Base-by-base conservation (phyloP, 2,797 vertebrate species). In the Enteromius anoplus region DNA sequence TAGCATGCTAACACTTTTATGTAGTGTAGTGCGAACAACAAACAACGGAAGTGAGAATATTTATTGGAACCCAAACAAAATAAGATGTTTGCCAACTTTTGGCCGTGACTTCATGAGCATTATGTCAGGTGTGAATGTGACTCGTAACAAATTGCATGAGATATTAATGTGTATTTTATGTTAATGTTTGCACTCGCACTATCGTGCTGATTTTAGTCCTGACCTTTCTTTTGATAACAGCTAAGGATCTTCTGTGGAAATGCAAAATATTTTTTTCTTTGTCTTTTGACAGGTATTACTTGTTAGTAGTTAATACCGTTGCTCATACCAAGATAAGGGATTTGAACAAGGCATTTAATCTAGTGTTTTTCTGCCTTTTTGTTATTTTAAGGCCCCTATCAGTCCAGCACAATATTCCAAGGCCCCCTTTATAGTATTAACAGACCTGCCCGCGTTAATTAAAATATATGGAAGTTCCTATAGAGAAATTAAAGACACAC, bases 171-270 rank as follows among this genome's bases (percentile, higher is more conserved):
- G 4, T 5, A 11, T 32, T 80, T 62, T 23, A 58, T 55, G 19
- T 70, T 70, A 14, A 32, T 42, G 5, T 64, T 49, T 29, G 19
- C 79, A 62, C 32, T 70, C 53, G 26, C 17, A 40, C n/a, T 69
- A 47, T 64, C 8, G 15, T 62, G 78, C 29, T 21, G 3, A 32
- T 51, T 81, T 73, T 73, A 64, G 58, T 64, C 32, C 5, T 81
- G 80, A 81, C 68, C 21, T 81, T 81, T 21, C 21, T 64, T 81
- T 81, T 81, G 64, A 73, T 73, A 81, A 73, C 26, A 19, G 29
- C 40, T 21, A 34, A 34, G 15, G 11, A n/a, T 71, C 11, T 60
- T 34, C 17, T 1, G 0, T 62, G 21, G 21, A 47, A 72, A 23
- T 45, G 3, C 15, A 32, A 47, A 62, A 6, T 71, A 23, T 40